Evolutionary conservation across 53 echinoderm and acorn worm genomes (phyloP), one percentile per base, ranked within the genome.

Genomic region (Echinarachnius parma): DNA sequence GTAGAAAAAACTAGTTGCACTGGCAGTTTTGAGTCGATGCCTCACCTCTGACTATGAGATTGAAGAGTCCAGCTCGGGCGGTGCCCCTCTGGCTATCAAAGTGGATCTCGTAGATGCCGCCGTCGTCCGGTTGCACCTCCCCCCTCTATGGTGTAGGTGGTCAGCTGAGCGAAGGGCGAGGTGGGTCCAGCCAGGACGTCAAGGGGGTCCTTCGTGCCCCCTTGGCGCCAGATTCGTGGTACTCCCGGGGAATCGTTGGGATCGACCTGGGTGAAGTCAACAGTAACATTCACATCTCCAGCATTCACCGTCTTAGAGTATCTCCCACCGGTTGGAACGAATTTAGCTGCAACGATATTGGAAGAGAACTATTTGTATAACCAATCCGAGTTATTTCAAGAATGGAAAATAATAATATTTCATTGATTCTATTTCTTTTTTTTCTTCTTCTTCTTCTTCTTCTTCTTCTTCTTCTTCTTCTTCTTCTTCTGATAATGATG

Each of bases 221-320:
- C 80, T 23, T 59, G 53, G 31, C 86, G 27, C 86, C 86, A 85
- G 34, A 50, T 68, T 29, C 36, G 48, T 39, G 7, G 7, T 39
- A 39, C 13, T n/a, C n/a, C n/a, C 1, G 0, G 2, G 0, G 0
- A 2, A 1, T 34, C 52, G 32, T 4, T 68, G 2, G 49, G 46
- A 47, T 25, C 15, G 25, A 78, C 29, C 4, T 31, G 50, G 5
- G 35, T 64, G 59, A 82, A 83, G 42, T 71, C 49, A 2, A 82
- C 54, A 0, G 27, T 64, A 2, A 87, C 87, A 23, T 59, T 67
- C 32, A 21, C 62, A 30, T 87, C 87, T 5, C 87, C 87, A 0
- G 8, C 2, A 59, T 77, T 82, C 42, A 87, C 87, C 1, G 87
- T 87, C 75, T 82, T 77, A 16, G 82, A 78, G 26, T 68, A 86